These are phyloP conservation scores for Epinephelus lanceolatus DNA, from an alignment of 2,113 vertebrate species.

Conservation along the genomic window DNA sequence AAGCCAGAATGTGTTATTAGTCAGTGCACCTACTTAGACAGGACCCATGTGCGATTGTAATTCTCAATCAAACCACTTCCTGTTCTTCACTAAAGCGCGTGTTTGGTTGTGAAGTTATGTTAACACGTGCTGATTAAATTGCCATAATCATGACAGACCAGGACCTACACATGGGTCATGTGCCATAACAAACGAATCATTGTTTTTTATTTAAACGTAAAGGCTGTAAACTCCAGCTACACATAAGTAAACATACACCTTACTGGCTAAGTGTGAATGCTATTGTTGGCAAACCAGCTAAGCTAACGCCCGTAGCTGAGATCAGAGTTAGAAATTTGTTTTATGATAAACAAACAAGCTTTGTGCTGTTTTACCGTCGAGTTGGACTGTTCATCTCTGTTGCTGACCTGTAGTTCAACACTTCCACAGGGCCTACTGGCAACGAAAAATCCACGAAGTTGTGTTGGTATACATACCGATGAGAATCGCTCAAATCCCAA, in stretches of 20 bases:
- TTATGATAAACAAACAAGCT: slow-evolving; percentile 16
- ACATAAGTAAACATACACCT: slow-evolving; percentile 21
- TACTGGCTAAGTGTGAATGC: not conserved
- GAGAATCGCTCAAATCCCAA: slow-evolving; percentile 50
- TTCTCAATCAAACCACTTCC: slow-evolving; percentile 61
- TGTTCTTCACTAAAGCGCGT: slow-evolving; percentile 42
- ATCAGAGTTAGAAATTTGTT: not conserved
- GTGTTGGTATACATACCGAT: slow-evolving; percentile 52
- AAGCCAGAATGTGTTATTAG: slow-evolving; percentile 4
- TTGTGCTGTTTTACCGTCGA: slow-evolving; percentile 1
- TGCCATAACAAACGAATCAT: not conserved
- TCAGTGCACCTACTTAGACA: not conserved
- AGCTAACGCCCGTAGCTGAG: slow-evolving; percentile 4
- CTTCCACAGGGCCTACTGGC: slow-evolving; percentile 63
- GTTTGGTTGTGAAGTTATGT: slow-evolving; percentile 47
- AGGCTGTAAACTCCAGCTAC: slow-evolving; percentile 6
- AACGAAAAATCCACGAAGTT: slow-evolving; percentile 59
- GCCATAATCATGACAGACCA: slow-evolving; percentile 3
- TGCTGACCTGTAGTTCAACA: slow-evolving; percentile 58
- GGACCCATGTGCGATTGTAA: slow-evolving; percentile 37
- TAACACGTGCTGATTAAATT: slow-evolving; percentile 63
- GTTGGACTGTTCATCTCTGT: not conserved
- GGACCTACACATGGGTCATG: not conserved
- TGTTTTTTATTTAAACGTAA: not conserved
- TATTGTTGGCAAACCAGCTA: slow-evolving; percentile 27